Base-by-base conservation (phyloP, 2,113 vertebrate species). In the Plecotus auritus region DNA sequence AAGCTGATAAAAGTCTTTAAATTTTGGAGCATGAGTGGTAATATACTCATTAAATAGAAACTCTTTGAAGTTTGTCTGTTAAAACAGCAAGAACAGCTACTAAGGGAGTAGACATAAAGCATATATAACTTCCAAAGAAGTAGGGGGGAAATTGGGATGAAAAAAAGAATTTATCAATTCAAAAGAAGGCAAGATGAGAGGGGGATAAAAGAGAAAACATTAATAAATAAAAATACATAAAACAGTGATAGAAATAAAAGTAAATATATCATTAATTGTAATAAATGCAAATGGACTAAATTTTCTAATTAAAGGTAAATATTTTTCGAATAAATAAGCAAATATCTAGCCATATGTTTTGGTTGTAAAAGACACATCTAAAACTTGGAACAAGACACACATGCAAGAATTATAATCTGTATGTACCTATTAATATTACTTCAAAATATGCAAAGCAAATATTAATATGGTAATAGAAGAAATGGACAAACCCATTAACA, bases 361-460 rank as follows among this genome's bases (percentile, higher is more conserved):
- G 30, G 59, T 88, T 70, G 32, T 37, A 86, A 90, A 84, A 73
- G 47, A 80, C 2, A 73, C 8, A 56, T 7, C 32, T 77, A 80
- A 90, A 69, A 56, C 40, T 54, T 28, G 9, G 56, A 56, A 93
- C 9, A 86, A 86, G 8, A 84, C 32, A 94, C 40, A 49, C 18
- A 64, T 13, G 67, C 6, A 80, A 80, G n/a, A 40, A 35, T 92
- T 83, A 93, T n/a, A 72, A n/a, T 70, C 32, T 51, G 47, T 47
- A 47, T 35, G 20, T 4, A 85, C 4, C 7, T 67, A 88, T 49
- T 69, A 83, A 72, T 69, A 81, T 17, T 66, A 74, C 5, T 32
- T 80, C 26, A 64, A 95, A 90, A 83, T 30, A 69, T 40, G 56
- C 30, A 90, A 76, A 91, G n/a, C 35, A 87, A 69, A 92, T 78